Base-by-base conservation (phyloP, 2,113 vertebrate species). In the Martes martes region DNA sequence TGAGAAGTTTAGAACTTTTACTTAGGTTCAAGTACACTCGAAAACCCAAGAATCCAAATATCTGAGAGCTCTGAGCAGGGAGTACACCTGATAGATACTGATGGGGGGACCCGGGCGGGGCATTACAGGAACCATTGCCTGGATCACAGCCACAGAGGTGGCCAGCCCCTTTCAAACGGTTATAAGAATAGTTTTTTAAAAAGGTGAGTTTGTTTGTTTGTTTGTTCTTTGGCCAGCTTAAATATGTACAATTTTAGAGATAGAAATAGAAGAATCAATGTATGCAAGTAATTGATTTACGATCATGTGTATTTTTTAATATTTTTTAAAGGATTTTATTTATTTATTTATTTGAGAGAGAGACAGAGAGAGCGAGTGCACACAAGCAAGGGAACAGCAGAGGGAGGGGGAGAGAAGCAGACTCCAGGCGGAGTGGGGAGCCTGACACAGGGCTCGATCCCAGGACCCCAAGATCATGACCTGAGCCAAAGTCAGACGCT, bases 91-190 rank as follows among this genome's bases (percentile, higher is more conserved):
- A 14, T 0, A 59, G 50, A 33, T 61, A 13, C 1, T 23, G n/a
- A 67, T 2, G 45, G 50, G 19, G 24, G 61, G 13, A 24, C 11
- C 79, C 3, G 6, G 15, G 26, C 19, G 7, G 47, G 10, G 8
- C 3, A 3, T 8, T 11, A 4, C 7, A 39, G 1, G 0, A 50
- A 11, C 89, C 28, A 15, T 4, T 6, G 4, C 2, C 1, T 4
- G 4, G 2, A 11, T 15, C 13, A 2, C 2, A 31, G 23, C 11
- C 24, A 26, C 15, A 24, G 26, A 18, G 11, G 2, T 11, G 21
- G 7, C 21, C 7, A 39, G 24, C 4, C 42, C 24, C 33, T 67
- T 61, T 16, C 50, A 42, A 65, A 59, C 1, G 13, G 24, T 89
- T 8, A 4, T 26, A 61, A 85, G 24, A 55, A 13, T 11, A 11